A percentile compares a stretch with the other conserved stretches of the same genome.
phyloP scores from a whole-genome alignment of 2,113 vertebrate species.

The Perccottus glenii region DNA sequence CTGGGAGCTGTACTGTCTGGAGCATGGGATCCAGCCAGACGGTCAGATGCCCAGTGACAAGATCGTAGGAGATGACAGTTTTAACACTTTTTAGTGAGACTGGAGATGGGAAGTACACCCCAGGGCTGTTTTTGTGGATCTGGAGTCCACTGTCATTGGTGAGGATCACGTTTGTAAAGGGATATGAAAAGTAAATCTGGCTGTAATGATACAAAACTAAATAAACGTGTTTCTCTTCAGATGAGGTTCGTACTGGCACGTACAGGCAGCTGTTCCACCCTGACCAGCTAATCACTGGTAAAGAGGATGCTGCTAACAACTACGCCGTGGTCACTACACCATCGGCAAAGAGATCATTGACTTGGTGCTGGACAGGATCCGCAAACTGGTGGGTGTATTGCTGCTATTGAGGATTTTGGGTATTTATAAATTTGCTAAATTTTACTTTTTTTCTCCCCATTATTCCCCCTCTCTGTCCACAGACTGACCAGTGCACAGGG shows the following conservation, averaged over 20 bases:
- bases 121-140: conserved; percentile 78
- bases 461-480: conserved; percentile 4
- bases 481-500: conserved; percentile 74
- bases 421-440: no score
- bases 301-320: conserved; percentile 74
- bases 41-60: conserved; percentile 62
- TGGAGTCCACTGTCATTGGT: conserved; percentile 67
- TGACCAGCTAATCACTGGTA: conserved; percentile 77
- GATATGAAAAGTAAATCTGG: no score
- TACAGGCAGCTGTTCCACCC: conserved; percentile 76
- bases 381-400: conserved; percentile 20
- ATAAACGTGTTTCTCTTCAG: conserved; percentile 12
- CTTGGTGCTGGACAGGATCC: conserved; percentile 29
- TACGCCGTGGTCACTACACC: conserved; percentile 73
- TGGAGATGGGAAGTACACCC: conserved; percentile 80
- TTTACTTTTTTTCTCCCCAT: not conserved
- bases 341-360: conserved; percentile 64
- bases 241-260: conserved; percentile 63
- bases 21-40: conserved; percentile 40
- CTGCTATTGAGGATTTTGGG: not conserved
- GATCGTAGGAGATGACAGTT: conserved; percentile 43
- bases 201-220: no score
- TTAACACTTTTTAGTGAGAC: conserved; percentile 80
- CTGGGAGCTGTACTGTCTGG: conserved; percentile 47
- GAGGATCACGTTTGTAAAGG: no score